These are phyloP conservation scores for Phrynosoma platyrhinos DNA, from an alignment of 2,113 vertebrate genomes.

Conservation along the genomic window DNA sequence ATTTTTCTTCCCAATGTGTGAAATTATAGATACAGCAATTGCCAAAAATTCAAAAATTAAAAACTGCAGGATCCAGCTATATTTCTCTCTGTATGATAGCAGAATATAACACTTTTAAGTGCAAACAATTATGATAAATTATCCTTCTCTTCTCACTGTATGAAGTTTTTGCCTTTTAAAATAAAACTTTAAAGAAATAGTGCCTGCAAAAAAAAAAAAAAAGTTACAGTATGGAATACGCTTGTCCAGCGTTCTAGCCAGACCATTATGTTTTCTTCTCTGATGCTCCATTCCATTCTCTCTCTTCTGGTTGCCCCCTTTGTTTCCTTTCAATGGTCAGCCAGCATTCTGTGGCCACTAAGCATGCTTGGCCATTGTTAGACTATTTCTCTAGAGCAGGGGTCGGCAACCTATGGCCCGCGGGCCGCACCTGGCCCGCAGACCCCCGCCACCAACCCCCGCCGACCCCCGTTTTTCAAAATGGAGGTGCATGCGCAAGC, in stretches of 20 bases:
- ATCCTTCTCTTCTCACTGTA: constrained; percentile 20
- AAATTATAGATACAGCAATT: constrained; percentile 63
- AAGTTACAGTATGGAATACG: not conserved
- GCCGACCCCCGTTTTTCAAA: no score
- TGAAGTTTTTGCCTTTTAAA: not conserved
- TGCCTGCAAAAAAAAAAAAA: not conserved
- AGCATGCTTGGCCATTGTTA: not conserved
- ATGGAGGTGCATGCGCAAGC: no score
- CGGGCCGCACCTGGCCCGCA: no score
- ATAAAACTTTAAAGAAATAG: constrained; percentile 10
- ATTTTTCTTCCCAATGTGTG: constrained; percentile 66
- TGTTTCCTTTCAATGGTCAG: not conserved
- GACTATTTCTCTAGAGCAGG: not conserved
- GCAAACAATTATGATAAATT: not conserved
- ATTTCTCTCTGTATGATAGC: constrained; percentile 12
- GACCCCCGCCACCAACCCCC: no score
- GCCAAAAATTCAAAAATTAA: constrained; percentile 1
- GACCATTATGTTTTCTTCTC: not conserved
- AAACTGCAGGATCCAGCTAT: constrained; percentile 47
- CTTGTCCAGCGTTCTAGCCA: not conserved
- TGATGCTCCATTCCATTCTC: not conserved
- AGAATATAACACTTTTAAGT: constrained; percentile 12
- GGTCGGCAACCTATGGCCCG: no score
- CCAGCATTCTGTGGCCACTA: not conserved
- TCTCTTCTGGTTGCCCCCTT: not conserved